Conservation (phyloP, 1,140 invertebrate genomes). For the Melanaphis sacchari region DNA sequence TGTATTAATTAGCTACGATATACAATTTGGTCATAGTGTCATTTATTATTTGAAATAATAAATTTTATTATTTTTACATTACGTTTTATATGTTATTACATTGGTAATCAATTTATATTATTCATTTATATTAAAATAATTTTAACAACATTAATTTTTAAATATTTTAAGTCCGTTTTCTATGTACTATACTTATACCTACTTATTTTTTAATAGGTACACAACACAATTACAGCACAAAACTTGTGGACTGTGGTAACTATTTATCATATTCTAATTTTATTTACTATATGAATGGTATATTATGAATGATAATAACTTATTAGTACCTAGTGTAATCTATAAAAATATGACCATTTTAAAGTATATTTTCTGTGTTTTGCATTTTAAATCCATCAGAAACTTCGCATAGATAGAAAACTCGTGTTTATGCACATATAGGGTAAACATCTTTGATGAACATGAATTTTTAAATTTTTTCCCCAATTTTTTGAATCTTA, state of each 20-base stretch:
- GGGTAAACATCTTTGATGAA: not conserved
- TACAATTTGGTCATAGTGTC: no score
- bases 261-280: not conserved
- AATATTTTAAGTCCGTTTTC: no score
- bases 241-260: not conserved
- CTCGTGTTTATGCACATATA: not conserved
- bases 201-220: no score
- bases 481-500: not conserved
- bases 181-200: no score
- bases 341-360: not conserved
- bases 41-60: no score
- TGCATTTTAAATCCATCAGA: not conserved
- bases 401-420: not conserved
- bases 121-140: no score
- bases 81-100: no score
- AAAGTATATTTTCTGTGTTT: not conserved
- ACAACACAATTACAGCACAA: not conserved
- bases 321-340: not conserved
- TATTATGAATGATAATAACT: not conserved
- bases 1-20: no score
- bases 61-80: no score
- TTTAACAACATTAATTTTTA: no score
- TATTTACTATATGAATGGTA: not conserved
- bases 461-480: not conserved
- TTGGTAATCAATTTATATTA: no score